These are phyloP conservation scores for Oenanthe oenanthe DNA, from an alignment of 2,113 vertebrate species.

Conservation along the genomic window DNA sequence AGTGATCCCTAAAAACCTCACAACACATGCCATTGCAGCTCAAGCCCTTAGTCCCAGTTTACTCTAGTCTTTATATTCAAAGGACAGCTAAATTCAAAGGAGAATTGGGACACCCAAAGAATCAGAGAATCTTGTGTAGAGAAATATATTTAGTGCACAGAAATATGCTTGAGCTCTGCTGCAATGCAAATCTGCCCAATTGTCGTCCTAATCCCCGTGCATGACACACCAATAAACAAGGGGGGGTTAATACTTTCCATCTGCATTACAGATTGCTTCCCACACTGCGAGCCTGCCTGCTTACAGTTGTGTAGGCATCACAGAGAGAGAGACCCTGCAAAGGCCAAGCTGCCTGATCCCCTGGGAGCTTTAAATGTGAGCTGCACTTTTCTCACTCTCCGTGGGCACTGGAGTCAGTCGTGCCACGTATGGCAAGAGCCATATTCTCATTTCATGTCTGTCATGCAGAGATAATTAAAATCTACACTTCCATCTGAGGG, in stretches of 20 bases:
- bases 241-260: conserved; percentile 38
- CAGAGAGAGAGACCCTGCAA: neutral
- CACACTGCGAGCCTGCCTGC: conserved; percentile 29
- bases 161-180: conserved; percentile 29
- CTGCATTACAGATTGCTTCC: conserved; percentile 46
- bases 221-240: conserved; percentile 44
- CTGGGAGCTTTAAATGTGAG: neutral
- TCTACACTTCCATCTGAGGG: conserved; percentile 13
- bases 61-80: neutral
- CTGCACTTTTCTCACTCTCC: conserved; percentile 30
- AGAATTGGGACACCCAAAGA: conserved; percentile 31
- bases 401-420: neutral
- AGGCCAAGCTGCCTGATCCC: neutral
- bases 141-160: neutral
- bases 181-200: conserved; percentile 46
- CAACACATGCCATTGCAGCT: neutral
- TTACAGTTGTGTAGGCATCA: conserved; percentile 1
- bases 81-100: conserved; percentile 1
- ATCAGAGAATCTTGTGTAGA: neutral
- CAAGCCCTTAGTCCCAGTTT: neutral
- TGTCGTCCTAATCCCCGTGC: conserved; percentile 42
- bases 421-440: neutral
- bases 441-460: conserved; percentile 3
- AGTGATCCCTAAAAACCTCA: neutral
- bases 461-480: conserved; percentile 35